Conservation (phyloP, 35 echinoderm and acorn worm species). For the Apostichopus japonicus region DNA sequence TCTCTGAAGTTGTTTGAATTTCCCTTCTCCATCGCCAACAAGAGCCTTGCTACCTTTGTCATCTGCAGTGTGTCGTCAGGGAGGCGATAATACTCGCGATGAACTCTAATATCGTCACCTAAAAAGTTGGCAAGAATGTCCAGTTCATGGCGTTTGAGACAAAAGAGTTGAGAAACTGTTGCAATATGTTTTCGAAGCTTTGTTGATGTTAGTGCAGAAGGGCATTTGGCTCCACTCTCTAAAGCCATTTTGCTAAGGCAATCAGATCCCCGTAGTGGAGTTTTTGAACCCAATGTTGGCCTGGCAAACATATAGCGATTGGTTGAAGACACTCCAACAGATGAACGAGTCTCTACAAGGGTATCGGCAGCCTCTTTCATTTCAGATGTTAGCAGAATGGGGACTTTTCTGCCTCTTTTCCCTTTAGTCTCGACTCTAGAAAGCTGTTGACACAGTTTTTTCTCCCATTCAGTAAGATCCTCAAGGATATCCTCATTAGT, state of each 20-base stretch:
- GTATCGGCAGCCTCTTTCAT: slow-evolving; percentile 32
- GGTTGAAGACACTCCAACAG: neutral
- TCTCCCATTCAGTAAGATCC: slow-evolving; percentile 18
- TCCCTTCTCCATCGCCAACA: slow-evolving; percentile 60
- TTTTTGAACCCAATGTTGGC: neutral
- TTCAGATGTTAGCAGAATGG: slow-evolving; percentile 46
- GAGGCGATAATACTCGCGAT: slow-evolving; percentile 67
- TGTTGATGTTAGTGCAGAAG: slow-evolving; percentile 49
- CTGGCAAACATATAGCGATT: neutral
- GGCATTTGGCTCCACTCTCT: slow-evolving; percentile 29
- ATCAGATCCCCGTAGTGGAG: slow-evolving; percentile 34
- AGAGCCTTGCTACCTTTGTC: slow-evolving; percentile 59
- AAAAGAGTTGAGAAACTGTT: too few relatives aligned
- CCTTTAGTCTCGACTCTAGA: slow-evolving; percentile 66
- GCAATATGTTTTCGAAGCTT: slow-evolving; percentile 65
- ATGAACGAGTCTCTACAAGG: neutral
- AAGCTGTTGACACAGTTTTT: slow-evolving; percentile 32
- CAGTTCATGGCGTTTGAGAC: too few relatives aligned
- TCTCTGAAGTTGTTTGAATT: neutral
- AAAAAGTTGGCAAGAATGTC: too few relatives aligned
- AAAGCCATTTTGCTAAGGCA: slow-evolving; percentile 54
- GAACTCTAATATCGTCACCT: too few relatives aligned
- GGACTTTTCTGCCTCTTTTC: slow-evolving; percentile 62
- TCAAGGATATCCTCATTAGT: neutral
- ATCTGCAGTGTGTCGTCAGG: slow-evolving; percentile 60